Percentiles rank a stretch among this genome's conserved stretches.
Evolutionary conservation across 2,888 invertebrate species (phyloP).

Genomic region (Nowickia ferox): DNA sequence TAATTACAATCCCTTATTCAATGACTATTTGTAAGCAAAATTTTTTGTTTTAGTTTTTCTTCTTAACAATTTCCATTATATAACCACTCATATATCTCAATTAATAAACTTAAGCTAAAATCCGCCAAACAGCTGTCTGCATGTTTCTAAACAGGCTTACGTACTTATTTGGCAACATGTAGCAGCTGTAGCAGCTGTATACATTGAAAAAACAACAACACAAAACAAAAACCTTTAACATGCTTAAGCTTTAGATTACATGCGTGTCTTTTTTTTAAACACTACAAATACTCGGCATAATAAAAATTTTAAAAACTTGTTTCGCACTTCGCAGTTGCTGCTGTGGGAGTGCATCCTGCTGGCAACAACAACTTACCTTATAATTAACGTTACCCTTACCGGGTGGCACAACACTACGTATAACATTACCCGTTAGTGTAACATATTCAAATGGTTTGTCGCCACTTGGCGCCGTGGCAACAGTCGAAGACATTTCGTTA

Average conservation of each 20-base stretch:
- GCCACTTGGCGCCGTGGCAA: conserved; percentile 73
- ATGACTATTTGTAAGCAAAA: no score
- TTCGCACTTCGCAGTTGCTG: conserved; percentile 1
- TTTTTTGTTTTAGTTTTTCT: no score
- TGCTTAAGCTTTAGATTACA: conserved; percentile 14
- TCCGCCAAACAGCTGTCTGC: background rate
- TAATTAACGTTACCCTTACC: conserved; percentile 82
- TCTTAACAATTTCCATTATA: background rate
- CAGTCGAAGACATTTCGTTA: conserved; percentile 70
- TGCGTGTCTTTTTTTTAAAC: conserved; percentile 9
- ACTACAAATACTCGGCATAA: conserved; percentile 3
- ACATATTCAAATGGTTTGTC: conserved; percentile 82
- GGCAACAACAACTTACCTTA: conserved; percentile 77
- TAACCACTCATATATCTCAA: conserved; percentile 2
- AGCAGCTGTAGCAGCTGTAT: no score
- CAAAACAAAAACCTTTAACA: background rate
- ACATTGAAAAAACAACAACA: background rate
- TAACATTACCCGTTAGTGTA: conserved; percentile 82
- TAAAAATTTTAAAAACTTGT: background rate
- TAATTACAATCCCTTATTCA: no score
- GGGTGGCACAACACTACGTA: conserved; percentile 83
- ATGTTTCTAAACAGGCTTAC: background rate
- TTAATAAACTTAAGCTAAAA: conserved; percentile 9
- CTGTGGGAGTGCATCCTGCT: conserved; percentile 5
- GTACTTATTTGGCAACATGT: conserved; percentile 6